phyloP scores from a whole-genome alignment of 1,140 invertebrate species.

The Aradophagus sp. region DNA sequence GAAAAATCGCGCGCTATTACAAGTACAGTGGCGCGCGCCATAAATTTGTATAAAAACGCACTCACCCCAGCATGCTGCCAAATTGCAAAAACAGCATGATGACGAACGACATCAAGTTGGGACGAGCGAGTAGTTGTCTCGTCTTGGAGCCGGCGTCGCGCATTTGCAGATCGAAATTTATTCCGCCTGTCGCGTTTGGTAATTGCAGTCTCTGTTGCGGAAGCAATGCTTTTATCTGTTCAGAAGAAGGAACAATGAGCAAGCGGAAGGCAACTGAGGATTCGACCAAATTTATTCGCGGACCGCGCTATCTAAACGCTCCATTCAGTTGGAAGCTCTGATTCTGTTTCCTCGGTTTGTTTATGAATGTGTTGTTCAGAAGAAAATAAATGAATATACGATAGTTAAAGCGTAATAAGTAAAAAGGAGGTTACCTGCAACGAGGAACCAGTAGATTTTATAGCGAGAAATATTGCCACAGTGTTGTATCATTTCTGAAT shows the following conservation, averaged over 20 bases:
- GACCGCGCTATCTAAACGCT: constrained; percentile 22
- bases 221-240: constrained; percentile 63
- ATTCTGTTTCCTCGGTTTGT: constrained; percentile 34
- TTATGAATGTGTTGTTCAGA: constrained; percentile 13
- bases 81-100: constrained; percentile 69
- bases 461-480: no score
- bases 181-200: constrained; percentile 34
- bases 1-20: constrained; percentile 16
- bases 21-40: constrained; percentile 13
- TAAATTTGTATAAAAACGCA: constrained; percentile 31
- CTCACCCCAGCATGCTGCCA: constrained; percentile 69
- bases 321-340: constrained; percentile 47
- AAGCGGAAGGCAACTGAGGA: constrained; percentile 23
- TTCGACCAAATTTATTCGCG: constrained; percentile 47
- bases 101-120: constrained; percentile 59
- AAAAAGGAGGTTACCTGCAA: no score
- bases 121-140: constrained; percentile 59
- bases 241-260: constrained; percentile 44
- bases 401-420: no score
- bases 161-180: constrained; percentile 57
- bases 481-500: no score
- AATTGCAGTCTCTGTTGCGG: constrained; percentile 46
- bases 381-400: constrained; percentile 3
- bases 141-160: constrained; percentile 59
- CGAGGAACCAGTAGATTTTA: no score